These are phyloP conservation scores for Capreolus pygargus DNA, from an alignment of 2,113 vertebrate genomes.

Conservation along the genomic window DNA sequence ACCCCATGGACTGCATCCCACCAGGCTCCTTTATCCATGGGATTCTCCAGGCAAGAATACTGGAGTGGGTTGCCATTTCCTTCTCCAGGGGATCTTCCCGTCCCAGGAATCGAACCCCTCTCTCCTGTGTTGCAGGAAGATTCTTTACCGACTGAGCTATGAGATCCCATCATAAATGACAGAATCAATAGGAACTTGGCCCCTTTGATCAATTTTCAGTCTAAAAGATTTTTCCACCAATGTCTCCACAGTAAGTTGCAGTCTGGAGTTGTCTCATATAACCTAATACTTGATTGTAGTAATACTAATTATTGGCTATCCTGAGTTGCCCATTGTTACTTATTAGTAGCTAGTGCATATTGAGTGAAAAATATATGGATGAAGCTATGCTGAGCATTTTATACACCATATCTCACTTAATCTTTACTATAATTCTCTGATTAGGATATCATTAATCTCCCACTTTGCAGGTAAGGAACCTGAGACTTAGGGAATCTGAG, in stretches of 20 bases:
- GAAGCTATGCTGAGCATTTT: not conserved
- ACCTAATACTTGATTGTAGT: not conserved
- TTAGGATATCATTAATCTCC: not conserved
- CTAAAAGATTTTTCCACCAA: not conserved
- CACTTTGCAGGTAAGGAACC: not conserved
- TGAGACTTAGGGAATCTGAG: not conserved
- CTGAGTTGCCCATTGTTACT: not conserved
- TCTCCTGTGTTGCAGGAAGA: no score
- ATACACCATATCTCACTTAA: not conserved
- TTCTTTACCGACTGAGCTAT: no score
- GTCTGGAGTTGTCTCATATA: not conserved
- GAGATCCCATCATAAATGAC: not conserved
- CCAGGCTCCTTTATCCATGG: no score
- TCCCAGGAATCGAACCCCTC: no score
- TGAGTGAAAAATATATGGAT: not conserved
- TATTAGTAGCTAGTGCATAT: not conserved
- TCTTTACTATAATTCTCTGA: not conserved
- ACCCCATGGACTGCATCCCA: no score
- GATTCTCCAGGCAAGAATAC: no score
- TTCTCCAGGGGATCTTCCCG: no score
- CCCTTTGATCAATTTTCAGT: not conserved
- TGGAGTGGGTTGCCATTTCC: no score
- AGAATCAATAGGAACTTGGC: not conserved
- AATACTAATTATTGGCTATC: not conserved
- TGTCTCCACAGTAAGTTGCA: not conserved